Evolutionary conservation across 2,888 invertebrate species (phyloP).

Genomic region (Erebia palarica): DNA sequence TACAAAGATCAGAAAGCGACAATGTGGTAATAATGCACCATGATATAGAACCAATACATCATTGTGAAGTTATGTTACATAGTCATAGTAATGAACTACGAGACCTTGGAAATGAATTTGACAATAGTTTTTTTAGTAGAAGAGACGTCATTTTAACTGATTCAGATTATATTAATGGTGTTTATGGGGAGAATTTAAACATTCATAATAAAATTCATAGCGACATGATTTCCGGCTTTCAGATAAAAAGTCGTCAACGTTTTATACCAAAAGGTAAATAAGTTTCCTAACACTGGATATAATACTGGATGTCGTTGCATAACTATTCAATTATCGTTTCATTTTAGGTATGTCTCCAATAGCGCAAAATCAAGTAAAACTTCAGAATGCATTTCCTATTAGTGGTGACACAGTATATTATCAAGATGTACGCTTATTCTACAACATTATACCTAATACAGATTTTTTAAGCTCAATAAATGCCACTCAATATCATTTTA

Average conservation of each 20-base stretch:
- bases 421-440: slow-evolving; percentile 55
- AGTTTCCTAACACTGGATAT: not conserved
- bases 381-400: slow-evolving; percentile 48
- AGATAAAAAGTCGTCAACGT: slow-evolving; percentile 67
- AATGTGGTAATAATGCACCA: not conserved
- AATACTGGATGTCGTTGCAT: not conserved
- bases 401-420: slow-evolving; percentile 59
- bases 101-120: slow-evolving; percentile 26
- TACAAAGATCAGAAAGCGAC: slow-evolving; percentile 16
- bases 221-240: slow-evolving; percentile 51
- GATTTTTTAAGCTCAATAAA: not conserved
- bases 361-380: slow-evolving; percentile 57
- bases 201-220: slow-evolving; percentile 32
- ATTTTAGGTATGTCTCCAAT: slow-evolving; percentile 77
- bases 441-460: not conserved
- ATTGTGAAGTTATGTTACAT: slow-evolving; percentile 34
- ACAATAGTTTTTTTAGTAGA: slow-evolving; percentile 25
- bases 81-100: slow-evolving; percentile 29
- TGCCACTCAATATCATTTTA: not conserved
- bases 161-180: not conserved
- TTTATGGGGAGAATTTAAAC: not conserved
- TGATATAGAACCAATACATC: slow-evolving; percentile 25
- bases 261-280: slow-evolving; percentile 82
- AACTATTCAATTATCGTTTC: not conserved
- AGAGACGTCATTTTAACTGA: not conserved